A percentile compares a stretch with the other conserved stretches of the same genome.
These are phyloP conservation scores for Ferrisia virgata DNA, from an alignment of 2,888 invertebrate species.

Conservation along the genomic window DNA sequence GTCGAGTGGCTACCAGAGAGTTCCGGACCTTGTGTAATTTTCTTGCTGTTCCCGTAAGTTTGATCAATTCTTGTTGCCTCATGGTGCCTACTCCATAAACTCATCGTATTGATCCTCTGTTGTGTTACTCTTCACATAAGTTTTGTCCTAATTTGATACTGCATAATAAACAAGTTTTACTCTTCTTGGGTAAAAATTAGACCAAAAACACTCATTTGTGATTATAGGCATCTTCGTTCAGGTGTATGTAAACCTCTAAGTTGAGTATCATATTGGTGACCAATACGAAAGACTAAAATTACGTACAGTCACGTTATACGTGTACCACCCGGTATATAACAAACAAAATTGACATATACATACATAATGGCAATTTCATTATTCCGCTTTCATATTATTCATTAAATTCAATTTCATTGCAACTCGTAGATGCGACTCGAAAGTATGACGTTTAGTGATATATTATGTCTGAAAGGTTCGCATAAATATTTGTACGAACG, in stretches of 20 bases:
- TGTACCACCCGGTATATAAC: constrained; percentile 5
- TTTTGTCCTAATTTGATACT: too few species aligned
- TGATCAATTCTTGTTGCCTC: too few species aligned
- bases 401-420: constrained; percentile 30
- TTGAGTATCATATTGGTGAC: background rate
- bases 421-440: constrained; percentile 26
- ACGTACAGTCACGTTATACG: background rate
- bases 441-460: constrained; percentile 30
- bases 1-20: too few species aligned
- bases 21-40: too few species aligned
- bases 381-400: constrained; percentile 30
- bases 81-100: too few species aligned
- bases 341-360: constrained; percentile 24
- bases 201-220: background rate
- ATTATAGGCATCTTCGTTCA: too few species aligned
- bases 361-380: constrained; percentile 28
- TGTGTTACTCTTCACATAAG: too few species aligned
- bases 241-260: background rate
- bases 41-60: too few species aligned
- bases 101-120: too few species aligned
- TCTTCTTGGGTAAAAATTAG: background rate
- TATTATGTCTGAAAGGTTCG: constrained; percentile 30
- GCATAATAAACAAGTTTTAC: too few species aligned
- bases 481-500: constrained; percentile 23
- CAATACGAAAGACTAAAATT: background rate